phyloP scores from a whole-genome alignment of 2,797 vertebrate species.

The Ctenosaura bakeri region DNA sequence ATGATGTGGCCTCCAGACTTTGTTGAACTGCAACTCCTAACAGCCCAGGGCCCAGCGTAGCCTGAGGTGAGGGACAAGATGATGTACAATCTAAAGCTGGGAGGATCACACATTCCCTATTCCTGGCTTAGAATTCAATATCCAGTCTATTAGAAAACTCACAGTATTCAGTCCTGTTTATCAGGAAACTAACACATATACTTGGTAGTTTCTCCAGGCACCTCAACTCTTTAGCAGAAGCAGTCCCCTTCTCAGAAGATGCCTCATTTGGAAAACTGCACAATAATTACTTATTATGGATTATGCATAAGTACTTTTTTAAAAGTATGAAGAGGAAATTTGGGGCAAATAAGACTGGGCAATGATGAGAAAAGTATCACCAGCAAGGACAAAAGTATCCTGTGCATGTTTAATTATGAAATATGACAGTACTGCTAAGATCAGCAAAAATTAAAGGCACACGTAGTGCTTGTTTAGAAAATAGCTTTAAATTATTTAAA shows the following conservation, averaged over 20 bases:
- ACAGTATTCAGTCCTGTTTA: background rate
- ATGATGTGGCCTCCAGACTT: background rate
- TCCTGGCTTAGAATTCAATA: background rate
- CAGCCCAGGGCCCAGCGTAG: background rate
- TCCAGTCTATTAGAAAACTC: background rate
- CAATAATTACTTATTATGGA: background rate
- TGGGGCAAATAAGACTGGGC: background rate
- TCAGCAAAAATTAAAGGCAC: background rate
- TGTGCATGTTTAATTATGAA: constrained; percentile 3
- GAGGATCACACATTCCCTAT: background rate
- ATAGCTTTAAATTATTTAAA: constrained; percentile 25
- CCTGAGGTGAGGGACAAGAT: background rate
- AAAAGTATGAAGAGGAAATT: background rate
- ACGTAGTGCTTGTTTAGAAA: constrained; percentile 21
- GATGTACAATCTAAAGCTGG: background rate
- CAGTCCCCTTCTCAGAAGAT: background rate
- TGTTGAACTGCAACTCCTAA: background rate
- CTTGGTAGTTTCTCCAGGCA: background rate
- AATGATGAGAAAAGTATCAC: background rate
- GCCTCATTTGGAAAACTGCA: background rate
- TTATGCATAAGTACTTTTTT: background rate
- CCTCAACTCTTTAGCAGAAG: background rate
- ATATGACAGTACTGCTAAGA: background rate
- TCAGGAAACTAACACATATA: background rate
- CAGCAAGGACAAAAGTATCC: background rate